These are phyloP conservation scores for Harmothoe impar DNA, from an alignment of 2,888 invertebrate species.

Conservation along the genomic window DNA sequence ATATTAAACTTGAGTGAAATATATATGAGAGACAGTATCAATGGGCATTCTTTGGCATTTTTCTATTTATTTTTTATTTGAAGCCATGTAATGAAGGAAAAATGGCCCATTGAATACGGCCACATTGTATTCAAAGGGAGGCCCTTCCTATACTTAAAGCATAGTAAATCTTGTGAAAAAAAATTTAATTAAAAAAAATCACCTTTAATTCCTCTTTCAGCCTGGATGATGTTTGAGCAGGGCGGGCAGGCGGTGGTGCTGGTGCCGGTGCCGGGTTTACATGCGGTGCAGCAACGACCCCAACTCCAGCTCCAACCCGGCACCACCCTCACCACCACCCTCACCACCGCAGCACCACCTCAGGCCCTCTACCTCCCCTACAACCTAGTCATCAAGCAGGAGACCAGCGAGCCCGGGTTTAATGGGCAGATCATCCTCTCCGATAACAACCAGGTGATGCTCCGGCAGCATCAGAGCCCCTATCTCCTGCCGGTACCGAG, in stretches of 20 bases:
- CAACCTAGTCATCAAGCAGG: conserved; percentile 12
- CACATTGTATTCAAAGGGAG: no score
- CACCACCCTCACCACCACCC: not conserved
- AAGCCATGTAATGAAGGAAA: no score
- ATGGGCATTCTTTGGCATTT: no score
- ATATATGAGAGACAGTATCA: no score
- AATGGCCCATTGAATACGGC: no score
- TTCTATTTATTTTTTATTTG: no score
- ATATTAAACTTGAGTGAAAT: no score
- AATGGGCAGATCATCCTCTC: not conserved
- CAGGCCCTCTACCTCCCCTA: not conserved
- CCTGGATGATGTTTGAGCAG: not conserved
- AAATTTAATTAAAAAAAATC: no score
- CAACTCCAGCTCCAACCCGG: not conserved
- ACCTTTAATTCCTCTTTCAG: not conserved
- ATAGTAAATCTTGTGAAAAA: no score
- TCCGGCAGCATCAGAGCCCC: not conserved
- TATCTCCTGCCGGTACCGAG: not conserved
- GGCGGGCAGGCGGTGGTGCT: not conserved
- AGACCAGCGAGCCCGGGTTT: not conserved
- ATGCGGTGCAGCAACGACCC: not conserved
- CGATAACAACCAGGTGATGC: not conserved
- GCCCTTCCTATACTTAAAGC: no score
- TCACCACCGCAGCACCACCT: no score
- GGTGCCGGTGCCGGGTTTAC: not conserved